Percentiles rank a stretch among this genome's conserved stretches.
phyloP scores from a whole-genome alignment of 2,888 invertebrate genomes.

The Agrotis segetum region DNA sequence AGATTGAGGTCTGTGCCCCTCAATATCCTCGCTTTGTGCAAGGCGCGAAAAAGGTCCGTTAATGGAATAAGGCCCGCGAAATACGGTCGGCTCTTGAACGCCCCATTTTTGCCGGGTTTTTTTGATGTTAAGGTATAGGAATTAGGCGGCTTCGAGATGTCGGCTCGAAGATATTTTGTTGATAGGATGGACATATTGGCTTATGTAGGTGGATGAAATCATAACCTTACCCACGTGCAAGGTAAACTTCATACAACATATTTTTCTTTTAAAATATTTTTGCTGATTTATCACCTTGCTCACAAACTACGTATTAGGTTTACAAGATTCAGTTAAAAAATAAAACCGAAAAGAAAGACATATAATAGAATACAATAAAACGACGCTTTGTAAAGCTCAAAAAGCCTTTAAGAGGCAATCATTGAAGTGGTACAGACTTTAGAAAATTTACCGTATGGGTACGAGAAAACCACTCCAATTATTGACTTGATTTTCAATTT shows the following conservation, averaged over 20 bases:
- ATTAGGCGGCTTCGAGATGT: slow-evolving; percentile 59
- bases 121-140: slow-evolving; percentile 62
- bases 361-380: not conserved
- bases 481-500: slow-evolving; percentile 11
- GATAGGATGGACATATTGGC: slow-evolving; percentile 48
- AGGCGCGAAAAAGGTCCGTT: slow-evolving; percentile 80
- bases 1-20: slow-evolving; percentile 79
- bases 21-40: slow-evolving; percentile 84
- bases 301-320: not conserved
- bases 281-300: not conserved
- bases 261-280: not conserved
- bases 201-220: slow-evolving; percentile 39
- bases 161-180: slow-evolving; percentile 44
- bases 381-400: not conserved
- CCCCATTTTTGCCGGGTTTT: slow-evolving; percentile 63
- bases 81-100: slow-evolving; percentile 60
- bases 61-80: slow-evolving; percentile 83
- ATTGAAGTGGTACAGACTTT: slow-evolving; percentile 15
- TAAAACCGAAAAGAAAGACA: not conserved
- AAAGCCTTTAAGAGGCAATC: slow-evolving; percentile 21
- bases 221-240: slow-evolving; percentile 15
- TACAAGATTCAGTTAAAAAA: not conserved
- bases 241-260: not conserved
- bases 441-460: not conserved
- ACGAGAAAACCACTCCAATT: slow-evolving; percentile 18